These are phyloP conservation scores for Anthonomus grandis DNA, from an alignment of 1,140 invertebrate species.

Conservation along the genomic window DNA sequence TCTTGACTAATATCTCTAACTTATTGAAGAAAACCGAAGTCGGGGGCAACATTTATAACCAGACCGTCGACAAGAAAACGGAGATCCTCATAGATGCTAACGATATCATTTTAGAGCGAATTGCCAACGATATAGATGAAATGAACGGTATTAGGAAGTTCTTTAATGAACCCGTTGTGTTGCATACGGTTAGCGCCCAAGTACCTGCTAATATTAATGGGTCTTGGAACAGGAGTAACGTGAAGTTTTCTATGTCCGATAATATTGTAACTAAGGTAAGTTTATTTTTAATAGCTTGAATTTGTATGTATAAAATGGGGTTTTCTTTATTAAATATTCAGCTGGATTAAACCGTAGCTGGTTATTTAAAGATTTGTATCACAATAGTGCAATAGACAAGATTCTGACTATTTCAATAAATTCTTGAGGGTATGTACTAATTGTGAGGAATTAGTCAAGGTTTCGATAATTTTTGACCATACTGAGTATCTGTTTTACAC, in stretches of 20 bases:
- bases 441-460: too few relatives aligned
- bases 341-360: too few relatives aligned
- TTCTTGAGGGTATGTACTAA: too few relatives aligned
- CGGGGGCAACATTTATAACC: conserved; percentile 56
- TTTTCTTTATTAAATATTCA: too few relatives aligned
- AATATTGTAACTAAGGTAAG: neutral
- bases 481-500: too few relatives aligned
- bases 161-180: conserved; percentile 49
- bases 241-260: conserved; percentile 15
- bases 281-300: too few relatives aligned
- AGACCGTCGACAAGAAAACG: conserved; percentile 67
- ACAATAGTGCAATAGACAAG: too few relatives aligned
- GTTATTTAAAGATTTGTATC: too few relatives aligned
- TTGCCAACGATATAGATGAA: conserved; percentile 70
- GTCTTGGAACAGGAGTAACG: conserved; percentile 46
- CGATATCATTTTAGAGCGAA: conserved; percentile 76
- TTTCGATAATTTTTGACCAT: too few relatives aligned
- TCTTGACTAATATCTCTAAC: conserved; percentile 48
- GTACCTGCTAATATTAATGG: conserved; percentile 44
- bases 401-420: too few relatives aligned
- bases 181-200: conserved; percentile 46
- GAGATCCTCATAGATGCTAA: conserved; percentile 73
- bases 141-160: conserved; percentile 63
- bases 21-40: conserved; percentile 60
- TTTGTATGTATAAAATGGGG: too few relatives aligned